These are phyloP conservation scores for Phoebastria nigripes DNA, from an alignment of 2,797 vertebrate genomes.

Conservation along the genomic window DNA sequence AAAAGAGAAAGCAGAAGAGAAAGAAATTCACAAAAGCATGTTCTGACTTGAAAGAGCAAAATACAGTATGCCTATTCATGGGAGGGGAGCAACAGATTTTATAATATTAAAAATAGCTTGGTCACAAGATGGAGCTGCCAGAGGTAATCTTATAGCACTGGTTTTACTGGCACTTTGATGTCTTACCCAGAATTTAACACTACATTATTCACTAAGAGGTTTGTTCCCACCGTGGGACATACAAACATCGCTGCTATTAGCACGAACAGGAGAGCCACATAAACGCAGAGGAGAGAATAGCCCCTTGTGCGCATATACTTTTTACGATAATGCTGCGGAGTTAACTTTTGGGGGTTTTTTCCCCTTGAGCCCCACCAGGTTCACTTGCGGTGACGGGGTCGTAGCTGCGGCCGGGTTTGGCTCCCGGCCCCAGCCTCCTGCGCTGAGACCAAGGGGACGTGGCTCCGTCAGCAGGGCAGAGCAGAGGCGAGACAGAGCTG, in stretches of 20 bases:
- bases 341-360: neutral
- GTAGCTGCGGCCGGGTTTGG: neutral
- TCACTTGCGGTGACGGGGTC: neutral
- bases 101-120: conserved; percentile 2
- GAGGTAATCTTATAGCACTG: neutral
- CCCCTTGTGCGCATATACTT: neutral
- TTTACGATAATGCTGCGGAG: neutral
- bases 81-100: neutral
- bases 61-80: neutral
- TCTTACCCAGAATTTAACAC: conserved; percentile 25
- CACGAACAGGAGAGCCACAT: conserved; percentile 1
- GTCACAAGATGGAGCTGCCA: conserved; percentile 7
- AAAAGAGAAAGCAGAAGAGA: neutral
- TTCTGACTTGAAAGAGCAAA: conserved; percentile 31
- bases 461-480: rapidly evolving
- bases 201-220: conserved; percentile 15
- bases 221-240: neutral
- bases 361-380: neutral
- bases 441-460: rapidly evolving
- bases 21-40: neutral
- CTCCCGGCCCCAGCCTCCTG: neutral
- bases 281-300: neutral
- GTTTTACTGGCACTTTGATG: conserved; percentile 38
- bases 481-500: neutral
- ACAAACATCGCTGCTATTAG: conserved; percentile 3